Base-by-base conservation (phyloP, 2,888 invertebrate species). In the Tenthredo scrophulariae region DNA sequence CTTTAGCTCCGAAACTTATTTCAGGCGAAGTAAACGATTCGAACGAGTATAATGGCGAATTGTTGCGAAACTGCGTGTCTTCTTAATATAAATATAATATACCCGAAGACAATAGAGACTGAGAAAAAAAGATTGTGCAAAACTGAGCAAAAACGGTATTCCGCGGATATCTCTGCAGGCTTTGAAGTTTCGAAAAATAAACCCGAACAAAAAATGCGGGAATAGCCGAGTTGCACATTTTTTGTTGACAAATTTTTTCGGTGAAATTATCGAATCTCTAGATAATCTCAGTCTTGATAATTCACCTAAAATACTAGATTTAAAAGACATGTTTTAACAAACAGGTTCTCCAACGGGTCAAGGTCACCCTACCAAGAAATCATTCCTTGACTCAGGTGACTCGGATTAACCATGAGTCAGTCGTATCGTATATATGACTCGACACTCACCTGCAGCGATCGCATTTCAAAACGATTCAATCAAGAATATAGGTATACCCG, bases 301-400 rank as follows among this genome's bases (percentile, higher is more conserved):
- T 67, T 67, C 67, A 33, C 5, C 33, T 18, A 1, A 33, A 33
- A 67, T 67, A 26, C 9, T 22, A 6, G 33, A 33, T 33, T 67
- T 67, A 67, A 29, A 33, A 15, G 18, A 18, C 33, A 67, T 33
- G 33, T 72, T 40, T 37, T 72, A 29, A 37, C 40, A 3, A 74
- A 74, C 72, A 10, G 72, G 72, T 72, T 74, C 72, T 43, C 1
- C 43, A 74, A 43, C 72, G 43, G 72, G 72, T 74, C 72, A 74
- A 37, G 72, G 72, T 74, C 43, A 74, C 22, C 22, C 22, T 74
- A 40, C 72, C 22, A 40, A 77, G 54, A 54, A 77, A 29, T 54
- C 50, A 74, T 33, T 77, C 77, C 54, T 77, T 54, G 77, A 77
- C 77, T 50, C 77, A 77, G 77, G 77, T 77, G 77, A 77, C 54